Conservation (phyloP, 2,113 vertebrate genomes). For the Erythrocercus mccallii region DNA sequence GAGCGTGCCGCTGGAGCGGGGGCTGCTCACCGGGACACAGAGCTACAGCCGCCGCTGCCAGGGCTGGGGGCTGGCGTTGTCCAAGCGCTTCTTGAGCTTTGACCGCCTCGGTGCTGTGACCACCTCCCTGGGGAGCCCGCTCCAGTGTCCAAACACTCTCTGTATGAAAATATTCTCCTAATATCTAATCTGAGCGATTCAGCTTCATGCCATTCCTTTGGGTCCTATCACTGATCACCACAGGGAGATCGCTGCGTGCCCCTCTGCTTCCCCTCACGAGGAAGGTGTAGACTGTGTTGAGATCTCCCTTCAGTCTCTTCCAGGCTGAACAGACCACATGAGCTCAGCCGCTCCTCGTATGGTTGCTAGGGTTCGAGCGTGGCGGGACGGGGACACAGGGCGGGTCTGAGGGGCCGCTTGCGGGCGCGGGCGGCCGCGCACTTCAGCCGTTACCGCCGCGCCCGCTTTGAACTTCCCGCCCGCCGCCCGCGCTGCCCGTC, state of each 20-base stretch:
- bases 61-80: too few relatives aligned
- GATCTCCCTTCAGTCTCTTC: not conserved
- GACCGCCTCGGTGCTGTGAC: not conserved
- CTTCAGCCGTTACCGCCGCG: not conserved
- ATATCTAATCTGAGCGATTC: not conserved
- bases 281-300: too few relatives aligned
- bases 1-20: rapidly evolving
- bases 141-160: not conserved
- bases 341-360: not conserved
- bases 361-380: rapidly evolving
- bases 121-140: not conserved
- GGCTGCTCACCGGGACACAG: rapidly evolving
- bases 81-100: not conserved
- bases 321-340: too few relatives aligned
- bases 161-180: not conserved
- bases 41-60: not conserved
- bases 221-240: not conserved
- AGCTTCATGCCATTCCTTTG: not conserved
- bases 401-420: rapidly evolving
- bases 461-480: slow-evolving; percentile 40
- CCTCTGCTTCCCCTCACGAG: not conserved
- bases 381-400: not conserved
- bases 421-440: rapidly evolving
- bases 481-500: not conserved
- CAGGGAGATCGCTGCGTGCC: not conserved